Evolutionary conservation across 2,797 vertebrate genomes (phyloP), one percentile per base, ranked within the genome.

Genomic region (Sebastes diploproa): DNA sequence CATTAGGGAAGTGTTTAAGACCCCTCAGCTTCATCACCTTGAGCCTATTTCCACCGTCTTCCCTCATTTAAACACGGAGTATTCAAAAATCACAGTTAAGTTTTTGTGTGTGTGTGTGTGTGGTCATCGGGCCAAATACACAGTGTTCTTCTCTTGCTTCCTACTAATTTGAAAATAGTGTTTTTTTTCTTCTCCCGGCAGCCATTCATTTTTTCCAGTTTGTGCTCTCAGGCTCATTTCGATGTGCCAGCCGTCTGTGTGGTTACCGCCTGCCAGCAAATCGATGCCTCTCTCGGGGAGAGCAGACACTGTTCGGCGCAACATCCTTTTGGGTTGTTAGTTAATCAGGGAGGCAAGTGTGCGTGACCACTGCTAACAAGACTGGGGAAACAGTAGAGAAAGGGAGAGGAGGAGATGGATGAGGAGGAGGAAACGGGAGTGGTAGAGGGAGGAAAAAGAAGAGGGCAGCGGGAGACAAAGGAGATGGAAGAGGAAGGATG

Each of bases 321-420:
- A 80, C 86, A 84, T 86, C 86, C 83, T 87, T 32, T 32, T 70
- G 78, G 86, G 80, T 77, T 90, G 90, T 85, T 91, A 74, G 89
- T 91, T 90, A 89, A 92, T 91, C 86, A 90, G 64, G 75, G 77
- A 86, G 81, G 77, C 82, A 84, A 88, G 88, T 64, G 65, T 77
- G 87, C 80, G 66, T 84, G 88, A 88, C 81, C 66, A 12, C 52
- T 29, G 42, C 82, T 89, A 90, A 91, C 88, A 90, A 88, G 91
- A 69, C 42, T 52, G 68, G 36, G 63, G 75, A 77, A 61, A 10
- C 36, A 25, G 32, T 38, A 52, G 42, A n/a, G 29, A 27, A 8
- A 59, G 46, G 25, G 60, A 59, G 14, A 55, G 52, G 34, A 68
- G 22, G 16, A 29, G 5, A 50, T 2, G 13, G 42, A 46, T 46